Conservation (phyloP, 2,113 vertebrate genomes). For the Mohoua ochrocephala region DNA sequence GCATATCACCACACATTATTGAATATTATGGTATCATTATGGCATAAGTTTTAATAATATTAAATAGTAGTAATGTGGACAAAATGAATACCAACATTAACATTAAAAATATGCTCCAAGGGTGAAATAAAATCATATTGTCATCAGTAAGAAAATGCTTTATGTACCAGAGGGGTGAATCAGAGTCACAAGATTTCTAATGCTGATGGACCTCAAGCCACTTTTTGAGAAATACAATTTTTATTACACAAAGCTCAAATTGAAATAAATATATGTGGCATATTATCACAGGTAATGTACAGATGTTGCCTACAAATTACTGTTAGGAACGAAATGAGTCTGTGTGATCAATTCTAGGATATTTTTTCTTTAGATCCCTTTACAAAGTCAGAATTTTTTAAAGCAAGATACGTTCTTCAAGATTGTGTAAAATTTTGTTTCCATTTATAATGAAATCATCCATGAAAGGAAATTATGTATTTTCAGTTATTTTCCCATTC, state of each 20-base stretch:
- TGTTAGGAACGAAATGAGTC: not conserved
- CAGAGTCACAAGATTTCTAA: not conserved
- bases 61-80: not conserved
- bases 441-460: not conserved
- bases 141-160: not conserved
- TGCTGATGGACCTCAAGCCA: not conserved
- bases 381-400: not conserved
- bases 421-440: not conserved
- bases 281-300: not conserved
- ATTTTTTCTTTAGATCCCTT: not conserved
- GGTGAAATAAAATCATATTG: not conserved
- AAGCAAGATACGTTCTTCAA: not conserved
- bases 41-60: not conserved
- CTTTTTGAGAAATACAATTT: not conserved
- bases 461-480: not conserved
- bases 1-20: not conserved
- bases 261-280: not conserved
- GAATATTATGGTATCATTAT: not conserved
- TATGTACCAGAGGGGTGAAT: not conserved
- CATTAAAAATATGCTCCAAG: not conserved
- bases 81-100: not conserved
- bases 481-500: not conserved
- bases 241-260: not conserved
- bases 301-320: slow-evolving; percentile 1
- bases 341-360: not conserved